Evolutionary conservation across 2,888 invertebrate species (phyloP).

Genomic region (Coecobrya sp.): DNA sequence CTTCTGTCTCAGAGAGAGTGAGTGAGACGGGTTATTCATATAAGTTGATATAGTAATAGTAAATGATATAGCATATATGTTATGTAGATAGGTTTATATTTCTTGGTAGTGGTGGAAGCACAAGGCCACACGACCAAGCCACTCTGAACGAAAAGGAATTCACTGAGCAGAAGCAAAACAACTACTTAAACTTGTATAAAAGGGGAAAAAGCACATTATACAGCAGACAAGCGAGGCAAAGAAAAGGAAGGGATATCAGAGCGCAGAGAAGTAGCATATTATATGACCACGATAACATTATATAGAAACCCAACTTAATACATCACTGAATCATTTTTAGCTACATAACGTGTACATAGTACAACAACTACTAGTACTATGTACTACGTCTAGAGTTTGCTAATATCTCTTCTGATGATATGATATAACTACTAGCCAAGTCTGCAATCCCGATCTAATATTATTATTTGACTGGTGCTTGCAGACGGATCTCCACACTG

Average conservation of each 20-base stretch:
- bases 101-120: conserved; percentile 22
- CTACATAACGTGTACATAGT: no score
- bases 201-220: not conserved
- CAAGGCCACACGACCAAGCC: conserved; percentile 69
- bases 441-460: not conserved
- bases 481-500: conserved; percentile 28
- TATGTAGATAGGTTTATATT: not conserved
- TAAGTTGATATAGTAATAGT: not conserved
- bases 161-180: conserved; percentile 50
- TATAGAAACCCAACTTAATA: no score
- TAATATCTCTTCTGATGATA: no score
- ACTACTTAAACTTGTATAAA: not conserved
- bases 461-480: conserved; percentile 1
- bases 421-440: not conserved
- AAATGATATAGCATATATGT: not conserved
- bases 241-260: no score
- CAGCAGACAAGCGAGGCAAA: not conserved
- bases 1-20: conserved; percentile 10
- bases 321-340: no score
- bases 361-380: not conserved
- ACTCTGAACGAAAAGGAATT: conserved; percentile 45
- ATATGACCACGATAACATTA: no score
- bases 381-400: no score
- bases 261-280: no score
- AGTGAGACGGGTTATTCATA: not conserved